phyloP scores from a whole-genome alignment of 2,797 vertebrate genomes.

The Caiman crocodilus region DNA sequence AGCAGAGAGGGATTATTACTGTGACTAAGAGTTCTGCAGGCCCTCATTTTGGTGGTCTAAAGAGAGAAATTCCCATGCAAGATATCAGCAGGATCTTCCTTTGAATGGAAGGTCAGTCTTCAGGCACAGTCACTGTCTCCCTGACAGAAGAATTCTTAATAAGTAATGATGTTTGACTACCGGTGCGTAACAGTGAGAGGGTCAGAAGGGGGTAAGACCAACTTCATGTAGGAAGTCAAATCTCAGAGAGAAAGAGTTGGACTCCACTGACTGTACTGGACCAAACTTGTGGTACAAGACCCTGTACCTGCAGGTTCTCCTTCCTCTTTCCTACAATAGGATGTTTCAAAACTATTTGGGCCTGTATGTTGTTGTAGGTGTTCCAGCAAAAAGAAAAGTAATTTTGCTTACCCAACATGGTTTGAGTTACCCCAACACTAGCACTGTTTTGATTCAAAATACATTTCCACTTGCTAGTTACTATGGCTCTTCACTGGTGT shows the following conservation, averaged over 20 bases:
- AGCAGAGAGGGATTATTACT: background rate
- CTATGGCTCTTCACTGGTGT: no score
- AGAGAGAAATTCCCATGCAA: background rate
- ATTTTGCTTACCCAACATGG: no score
- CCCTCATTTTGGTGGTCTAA: background rate
- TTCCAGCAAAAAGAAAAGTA: no score
- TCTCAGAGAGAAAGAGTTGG: background rate
- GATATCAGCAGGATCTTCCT: background rate
- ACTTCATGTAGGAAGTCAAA: background rate
- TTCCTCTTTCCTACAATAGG: background rate
- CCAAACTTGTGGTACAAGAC: background rate
- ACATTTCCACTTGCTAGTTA: no score
- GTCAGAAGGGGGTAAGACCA: background rate
- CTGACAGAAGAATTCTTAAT: background rate
- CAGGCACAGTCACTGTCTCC: background rate
- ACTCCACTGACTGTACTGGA: background rate
- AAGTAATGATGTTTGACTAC: background rate
- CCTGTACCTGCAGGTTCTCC: background rate
- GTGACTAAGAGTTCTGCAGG: background rate
- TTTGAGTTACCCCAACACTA: no score
- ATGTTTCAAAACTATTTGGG: background rate
- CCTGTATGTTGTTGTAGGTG: no score
- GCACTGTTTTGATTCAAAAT: no score
- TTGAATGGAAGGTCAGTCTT: background rate
- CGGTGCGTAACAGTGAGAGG: background rate